These are phyloP conservation scores for Ips typographus DNA, from an alignment of 1,140 invertebrate genomes.

Conservation along the genomic window DNA sequence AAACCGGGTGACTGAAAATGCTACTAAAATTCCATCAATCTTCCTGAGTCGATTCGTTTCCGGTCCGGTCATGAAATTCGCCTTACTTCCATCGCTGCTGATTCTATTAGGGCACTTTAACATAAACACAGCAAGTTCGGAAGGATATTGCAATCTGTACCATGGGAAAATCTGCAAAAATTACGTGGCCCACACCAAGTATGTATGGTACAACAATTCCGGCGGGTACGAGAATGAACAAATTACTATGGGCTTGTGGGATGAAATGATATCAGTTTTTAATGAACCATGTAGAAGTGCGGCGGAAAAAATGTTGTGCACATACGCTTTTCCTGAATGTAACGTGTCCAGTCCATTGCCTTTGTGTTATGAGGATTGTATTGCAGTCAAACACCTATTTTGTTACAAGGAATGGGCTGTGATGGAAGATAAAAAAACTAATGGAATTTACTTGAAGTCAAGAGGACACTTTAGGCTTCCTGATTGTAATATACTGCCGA, in stretches of 20 bases:
- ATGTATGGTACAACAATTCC: slow-evolving; percentile 81
- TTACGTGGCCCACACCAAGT: slow-evolving; percentile 68
- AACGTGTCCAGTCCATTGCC: slow-evolving; percentile 65
- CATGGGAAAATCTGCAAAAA: slow-evolving; percentile 85
- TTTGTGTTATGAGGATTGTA: slow-evolving; percentile 89
- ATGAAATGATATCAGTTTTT: slow-evolving; percentile 77
- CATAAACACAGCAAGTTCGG: slow-evolving; percentile 1
- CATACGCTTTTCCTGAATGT: slow-evolving; percentile 90
- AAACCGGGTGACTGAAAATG: too few species aligned
- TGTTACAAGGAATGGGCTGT: slow-evolving; percentile 92
- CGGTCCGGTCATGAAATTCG: slow-evolving; percentile 26
- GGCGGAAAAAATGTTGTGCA: slow-evolving; percentile 81
- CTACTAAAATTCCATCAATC: too few species aligned
- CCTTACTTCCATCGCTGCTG: slow-evolving; percentile 7
- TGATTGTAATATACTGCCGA: slow-evolving; percentile 78
- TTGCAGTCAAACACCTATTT: slow-evolving; percentile 84
- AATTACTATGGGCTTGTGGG: slow-evolving; percentile 79
- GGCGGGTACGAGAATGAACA: slow-evolving; percentile 81
- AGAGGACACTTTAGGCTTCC: slow-evolving; percentile 86
- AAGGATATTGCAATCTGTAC: slow-evolving; percentile 83
- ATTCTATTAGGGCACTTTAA: slow-evolving; percentile 16
- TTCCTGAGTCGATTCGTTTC: not conserved
- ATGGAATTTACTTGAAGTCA: slow-evolving; percentile 75
- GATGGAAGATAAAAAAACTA: slow-evolving; percentile 84
- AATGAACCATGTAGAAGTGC: slow-evolving; percentile 80